Base-by-base conservation (phyloP, 2,113 vertebrate species). In the Festucalex cinctus region DNA sequence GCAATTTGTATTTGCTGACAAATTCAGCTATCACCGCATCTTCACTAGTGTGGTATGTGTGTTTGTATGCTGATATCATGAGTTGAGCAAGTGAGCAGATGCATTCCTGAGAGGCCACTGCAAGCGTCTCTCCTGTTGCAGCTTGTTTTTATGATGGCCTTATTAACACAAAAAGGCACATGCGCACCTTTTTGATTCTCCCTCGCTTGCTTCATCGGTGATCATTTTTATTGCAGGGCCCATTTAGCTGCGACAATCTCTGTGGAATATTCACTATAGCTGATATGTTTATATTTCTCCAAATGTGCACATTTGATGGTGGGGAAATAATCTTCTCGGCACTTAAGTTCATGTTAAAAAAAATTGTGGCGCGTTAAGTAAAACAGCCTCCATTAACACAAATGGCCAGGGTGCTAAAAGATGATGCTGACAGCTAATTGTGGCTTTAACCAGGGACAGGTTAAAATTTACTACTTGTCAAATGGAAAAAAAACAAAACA, bases 121-220 rank as follows among this genome's bases (percentile, higher is more conserved):
- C 9, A 68, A 64, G 61, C 26, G 0, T 26, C 74, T 60, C 48
- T 76, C 81, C 56, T 83, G 84, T 83, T 53, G 7, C n/a, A 76
- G 70, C 79, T 83, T 76, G 75, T 66, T 46, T 73, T 72, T 53
- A 69, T 57, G 54, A 74, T 2, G 53, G 37, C 20, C 44, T 2
- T 16, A 41, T 48, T 68, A 65, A 65, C 39, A 17, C 37, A 22
- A 20, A 62, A 10, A 39, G 9, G 35, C 57, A 39, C 58, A 28
- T 19, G n/a, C 20, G 26, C 22, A 19, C 13, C 44, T 19, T 20
- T 13, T n/a, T 14, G 37, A 22, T 24, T 26, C 36, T 14, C 36
- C 20, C 6, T 62, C 59, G 37, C 59, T n/a, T 12, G 46, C 60
- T 71, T 13, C 43, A 28, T 69, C 57, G 22, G 20, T 32, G 2